A percentile compares a stretch with the other conserved stretches of the same genome.
These are phyloP conservation scores for Pempheris klunzingeri DNA, from an alignment of 2,797 vertebrate genomes.

Conservation along the genomic window DNA sequence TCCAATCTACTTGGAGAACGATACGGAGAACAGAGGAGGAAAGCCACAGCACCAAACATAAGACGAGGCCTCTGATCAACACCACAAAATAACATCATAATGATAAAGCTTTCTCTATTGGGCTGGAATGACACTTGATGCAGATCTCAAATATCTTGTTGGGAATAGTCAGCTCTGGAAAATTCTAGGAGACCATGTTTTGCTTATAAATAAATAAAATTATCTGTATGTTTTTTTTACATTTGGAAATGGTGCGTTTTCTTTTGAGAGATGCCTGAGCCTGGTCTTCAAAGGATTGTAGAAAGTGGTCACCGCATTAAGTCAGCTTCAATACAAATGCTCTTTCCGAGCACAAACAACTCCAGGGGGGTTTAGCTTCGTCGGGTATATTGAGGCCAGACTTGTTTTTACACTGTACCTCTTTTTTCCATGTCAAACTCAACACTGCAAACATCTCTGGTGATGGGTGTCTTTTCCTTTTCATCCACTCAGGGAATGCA, in stretches of 20 bases:
- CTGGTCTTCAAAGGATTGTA: constrained; percentile 49
- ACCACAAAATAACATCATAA: no score
- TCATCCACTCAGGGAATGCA: constrained; percentile 46
- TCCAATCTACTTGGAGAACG: neutral
- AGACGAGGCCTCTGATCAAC: constrained; percentile 9
- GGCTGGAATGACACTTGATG: constrained; percentile 13
- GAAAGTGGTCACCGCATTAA: constrained; percentile 54
- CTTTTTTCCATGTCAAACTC: constrained; percentile 39
- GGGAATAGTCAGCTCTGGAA: neutral
- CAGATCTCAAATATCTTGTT: constrained; percentile 5
- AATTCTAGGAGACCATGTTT: constrained; percentile 24
- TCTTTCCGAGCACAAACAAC: constrained; percentile 63
- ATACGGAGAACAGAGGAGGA: neutral
- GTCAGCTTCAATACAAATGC: constrained; percentile 50
- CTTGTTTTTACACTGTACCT: constrained; percentile 51
- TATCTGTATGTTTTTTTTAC: constrained; percentile 25
- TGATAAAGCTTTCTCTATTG: neutral
- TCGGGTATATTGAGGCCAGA: constrained; percentile 60
- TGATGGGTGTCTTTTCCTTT: constrained; percentile 57
- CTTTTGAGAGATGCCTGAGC: constrained; percentile 30
- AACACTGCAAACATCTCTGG: constrained; percentile 65
- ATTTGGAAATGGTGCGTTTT: constrained; percentile 32
- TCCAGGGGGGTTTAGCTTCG: constrained; percentile 43
- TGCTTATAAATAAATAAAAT: constrained; percentile 23
- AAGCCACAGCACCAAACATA: neutral